These are phyloP conservation scores for Xestia rhomboidea DNA, from an alignment of 2,888 invertebrate species.

Conservation along the genomic window DNA sequence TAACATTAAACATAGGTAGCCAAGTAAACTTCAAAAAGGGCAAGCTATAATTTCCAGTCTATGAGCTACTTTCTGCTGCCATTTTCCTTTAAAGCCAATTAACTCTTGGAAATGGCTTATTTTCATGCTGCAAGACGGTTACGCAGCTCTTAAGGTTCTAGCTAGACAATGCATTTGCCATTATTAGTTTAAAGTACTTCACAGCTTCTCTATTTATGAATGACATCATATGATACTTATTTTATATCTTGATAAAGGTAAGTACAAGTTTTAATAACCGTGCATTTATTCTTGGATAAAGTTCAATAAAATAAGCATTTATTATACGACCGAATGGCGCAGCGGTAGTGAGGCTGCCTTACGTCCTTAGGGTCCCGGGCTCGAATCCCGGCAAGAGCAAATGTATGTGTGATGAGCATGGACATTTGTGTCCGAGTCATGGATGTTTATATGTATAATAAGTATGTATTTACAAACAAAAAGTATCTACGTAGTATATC, in stretches of 20 bases:
- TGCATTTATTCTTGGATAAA: neutral
- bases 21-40: neutral
- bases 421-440: no score
- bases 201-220: neutral
- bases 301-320: neutral
- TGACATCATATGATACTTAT: neutral
- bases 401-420: no score
- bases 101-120: slow-evolving; percentile 36
- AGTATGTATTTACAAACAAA: no score
- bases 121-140: slow-evolving; percentile 25
- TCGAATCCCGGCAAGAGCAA: no score
- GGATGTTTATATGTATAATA: no score
- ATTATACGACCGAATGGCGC: no score
- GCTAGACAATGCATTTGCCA: slow-evolving; percentile 18
- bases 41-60: slow-evolving; percentile 19
- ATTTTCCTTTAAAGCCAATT: slow-evolving; percentile 48
- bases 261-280: neutral
- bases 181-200: slow-evolving; percentile 27
- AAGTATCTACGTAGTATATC: no score
- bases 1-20: no score
- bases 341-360: no score
- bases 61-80: slow-evolving; percentile 35
- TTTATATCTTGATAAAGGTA: neutral
- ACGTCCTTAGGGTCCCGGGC: no score
- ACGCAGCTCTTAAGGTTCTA: neutral